Conservation (phyloP, 1,140 invertebrate species). For the Ceratina calcarata region DNA sequence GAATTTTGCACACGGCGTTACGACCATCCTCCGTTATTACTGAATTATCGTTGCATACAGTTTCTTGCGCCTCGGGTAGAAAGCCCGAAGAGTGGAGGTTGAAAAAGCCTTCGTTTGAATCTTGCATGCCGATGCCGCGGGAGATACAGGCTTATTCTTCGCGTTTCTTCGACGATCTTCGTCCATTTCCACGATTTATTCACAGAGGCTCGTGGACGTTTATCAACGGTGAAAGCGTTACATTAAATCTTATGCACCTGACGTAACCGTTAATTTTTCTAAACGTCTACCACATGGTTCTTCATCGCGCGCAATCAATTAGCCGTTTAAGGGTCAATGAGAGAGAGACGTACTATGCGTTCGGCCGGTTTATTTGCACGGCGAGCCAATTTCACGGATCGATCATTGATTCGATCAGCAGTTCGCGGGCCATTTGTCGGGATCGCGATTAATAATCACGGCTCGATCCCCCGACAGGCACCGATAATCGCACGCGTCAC, state of each 20-base stretch:
- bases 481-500: background rate
- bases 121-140: background rate
- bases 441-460: background rate
- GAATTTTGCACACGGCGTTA: slow-evolving; percentile 13
- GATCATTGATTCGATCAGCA: slow-evolving; percentile 21
- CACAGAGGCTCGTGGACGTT: too few species aligned
- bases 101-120: slow-evolving; percentile 19
- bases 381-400: slow-evolving; percentile 20
- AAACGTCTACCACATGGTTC: too few species aligned
- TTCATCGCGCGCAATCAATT: background rate
- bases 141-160: too few species aligned
- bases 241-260: too few species aligned
- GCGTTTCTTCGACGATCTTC: too few species aligned
- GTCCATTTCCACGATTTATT: too few species aligned
- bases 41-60: slow-evolving; percentile 3
- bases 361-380: background rate
- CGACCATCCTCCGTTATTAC: background rate
- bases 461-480: background rate
- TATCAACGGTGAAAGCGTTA: too few species aligned
- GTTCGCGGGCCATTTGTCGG: background rate
- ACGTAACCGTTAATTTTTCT: too few species aligned
- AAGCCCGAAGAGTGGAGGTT: slow-evolving; percentile 7
- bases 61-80: background rate
- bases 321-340: slow-evolving; percentile 15
- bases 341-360: slow-evolving; percentile 1